These are phyloP conservation scores for Ferrisia virgata DNA, from an alignment of 2,888 invertebrate species.

Conservation along the genomic window DNA sequence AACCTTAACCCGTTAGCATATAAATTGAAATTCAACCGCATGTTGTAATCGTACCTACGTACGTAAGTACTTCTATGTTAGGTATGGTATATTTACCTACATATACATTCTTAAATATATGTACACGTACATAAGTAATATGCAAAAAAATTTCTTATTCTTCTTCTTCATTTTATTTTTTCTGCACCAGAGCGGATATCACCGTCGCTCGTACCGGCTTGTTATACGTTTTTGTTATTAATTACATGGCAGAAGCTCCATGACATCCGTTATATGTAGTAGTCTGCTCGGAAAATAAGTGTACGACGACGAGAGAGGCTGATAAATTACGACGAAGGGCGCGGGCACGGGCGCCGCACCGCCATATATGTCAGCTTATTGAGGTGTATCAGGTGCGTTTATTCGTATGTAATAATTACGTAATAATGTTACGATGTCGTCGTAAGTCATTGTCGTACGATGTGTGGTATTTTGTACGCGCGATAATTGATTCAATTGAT, in stretches of 20 bases:
- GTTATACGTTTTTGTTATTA: not conserved
- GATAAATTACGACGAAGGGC: not conserved
- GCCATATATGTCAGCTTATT: too few species aligned
- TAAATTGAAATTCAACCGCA: slow-evolving; percentile 5
- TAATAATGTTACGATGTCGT: not conserved
- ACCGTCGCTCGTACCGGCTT: not conserved
- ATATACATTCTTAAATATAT: too few species aligned
- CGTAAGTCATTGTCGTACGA: not conserved
- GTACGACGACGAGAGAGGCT: not conserved
- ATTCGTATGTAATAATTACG: not conserved
- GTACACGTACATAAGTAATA: too few species aligned
- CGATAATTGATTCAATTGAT: not conserved
- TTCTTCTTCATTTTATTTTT: too few species aligned
- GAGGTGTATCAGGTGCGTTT: not conserved
- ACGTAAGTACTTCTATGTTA: not conserved
- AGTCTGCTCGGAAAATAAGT: too few species aligned
- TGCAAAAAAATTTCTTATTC: too few species aligned
- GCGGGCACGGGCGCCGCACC: not conserved
- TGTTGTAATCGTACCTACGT: not conserved
- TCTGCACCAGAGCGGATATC: not conserved
- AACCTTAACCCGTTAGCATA: not conserved
- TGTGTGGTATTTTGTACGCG: too few species aligned
- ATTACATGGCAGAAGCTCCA: not conserved
- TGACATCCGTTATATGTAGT: not conserved
- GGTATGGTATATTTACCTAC: too few species aligned